These are phyloP conservation scores for Phasianus colchicus DNA, from an alignment of 2,113 vertebrate species.

Conservation along the genomic window DNA sequence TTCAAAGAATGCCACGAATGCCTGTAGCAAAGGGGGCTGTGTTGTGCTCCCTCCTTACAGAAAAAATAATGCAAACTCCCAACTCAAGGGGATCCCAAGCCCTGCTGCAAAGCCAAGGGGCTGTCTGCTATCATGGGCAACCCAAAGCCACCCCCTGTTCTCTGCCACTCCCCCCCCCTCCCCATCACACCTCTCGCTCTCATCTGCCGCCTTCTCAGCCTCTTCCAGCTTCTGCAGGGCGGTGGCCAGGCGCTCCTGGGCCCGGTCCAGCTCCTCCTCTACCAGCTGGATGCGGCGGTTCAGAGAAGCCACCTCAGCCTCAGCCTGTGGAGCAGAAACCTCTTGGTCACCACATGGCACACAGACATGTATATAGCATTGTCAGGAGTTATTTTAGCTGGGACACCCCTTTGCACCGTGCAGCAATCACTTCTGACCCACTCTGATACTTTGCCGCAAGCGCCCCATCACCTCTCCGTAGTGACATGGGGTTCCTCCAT, in stretches of 20 bases:
- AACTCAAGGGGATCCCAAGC: background rate
- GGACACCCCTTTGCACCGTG: background rate
- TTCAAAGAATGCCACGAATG: background rate
- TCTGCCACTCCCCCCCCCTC: background rate
- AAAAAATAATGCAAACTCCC: background rate
- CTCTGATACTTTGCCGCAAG: too few relatives aligned
- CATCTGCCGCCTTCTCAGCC: conserved; percentile 96
- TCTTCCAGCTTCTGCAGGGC: conserved; percentile 97
- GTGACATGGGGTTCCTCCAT: background rate
- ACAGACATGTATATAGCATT: background rate
- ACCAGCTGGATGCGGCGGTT: conserved; percentile 98
- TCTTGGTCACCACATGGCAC: background rate
- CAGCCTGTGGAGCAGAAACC: conserved; percentile 80
- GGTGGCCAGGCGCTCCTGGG: conserved; percentile 95
- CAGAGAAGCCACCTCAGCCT: conserved; percentile 96
- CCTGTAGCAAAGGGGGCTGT: background rate
- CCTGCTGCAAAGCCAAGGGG: background rate
- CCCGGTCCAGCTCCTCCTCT: conserved; percentile 96
- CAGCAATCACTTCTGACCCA: background rate
- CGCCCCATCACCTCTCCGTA: accelerated
- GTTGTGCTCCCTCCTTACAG: background rate
- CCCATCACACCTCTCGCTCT: conserved; percentile 90
- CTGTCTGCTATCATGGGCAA: background rate
- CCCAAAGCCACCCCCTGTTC: accelerated
- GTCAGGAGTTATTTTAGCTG: background rate